These are phyloP conservation scores for Syngnathoides biaculeatus DNA, from an alignment of 2,113 vertebrate species.

Conservation along the genomic window DNA sequence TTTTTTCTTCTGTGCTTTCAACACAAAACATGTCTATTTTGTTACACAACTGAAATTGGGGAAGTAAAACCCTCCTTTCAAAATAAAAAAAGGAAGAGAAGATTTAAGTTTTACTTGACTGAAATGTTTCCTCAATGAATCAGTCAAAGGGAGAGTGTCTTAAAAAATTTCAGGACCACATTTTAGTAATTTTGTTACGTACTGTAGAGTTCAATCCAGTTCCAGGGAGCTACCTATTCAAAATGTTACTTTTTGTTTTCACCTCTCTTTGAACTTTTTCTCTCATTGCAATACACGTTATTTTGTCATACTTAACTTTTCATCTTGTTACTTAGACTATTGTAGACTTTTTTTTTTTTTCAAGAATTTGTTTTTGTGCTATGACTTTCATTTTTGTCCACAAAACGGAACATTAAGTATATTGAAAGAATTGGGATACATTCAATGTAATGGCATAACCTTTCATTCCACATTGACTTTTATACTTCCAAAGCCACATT, in stretches of 20 bases:
- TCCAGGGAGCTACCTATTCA: constrained; percentile 37
- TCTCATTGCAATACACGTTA: constrained; percentile 12
- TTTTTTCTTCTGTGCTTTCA: constrained; percentile 7
- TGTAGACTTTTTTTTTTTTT: constrained; percentile 14
- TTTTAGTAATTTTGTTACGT: constrained; percentile 7
- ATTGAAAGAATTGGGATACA: constrained; percentile 23
- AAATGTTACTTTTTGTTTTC: constrained; percentile 16
- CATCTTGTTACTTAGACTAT: constrained; percentile 6
- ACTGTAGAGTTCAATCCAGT: constrained; percentile 16
- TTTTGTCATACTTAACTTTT: constrained; percentile 21
- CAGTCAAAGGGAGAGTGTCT: constrained; percentile 44
- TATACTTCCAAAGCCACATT: constrained; percentile 30
- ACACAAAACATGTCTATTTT: constrained; percentile 12
- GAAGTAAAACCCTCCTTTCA: not conserved
- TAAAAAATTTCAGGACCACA: constrained; percentile 34
- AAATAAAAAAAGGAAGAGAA: not conserved
- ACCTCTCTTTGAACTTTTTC: constrained; percentile 9
- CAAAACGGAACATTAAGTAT: constrained; percentile 16
- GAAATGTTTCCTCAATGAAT: constrained; percentile 31
- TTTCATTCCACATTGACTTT: constrained; percentile 26
- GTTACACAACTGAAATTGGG: not conserved
- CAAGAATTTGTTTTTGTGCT: constrained; percentile 12
- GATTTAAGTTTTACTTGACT: constrained; percentile 19
- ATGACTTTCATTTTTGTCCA: constrained; percentile 14
- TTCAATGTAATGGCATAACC: constrained; percentile 32